phyloP scores from a whole-genome alignment of 2,113 vertebrate genomes.

The Condylura cristata region DNA sequence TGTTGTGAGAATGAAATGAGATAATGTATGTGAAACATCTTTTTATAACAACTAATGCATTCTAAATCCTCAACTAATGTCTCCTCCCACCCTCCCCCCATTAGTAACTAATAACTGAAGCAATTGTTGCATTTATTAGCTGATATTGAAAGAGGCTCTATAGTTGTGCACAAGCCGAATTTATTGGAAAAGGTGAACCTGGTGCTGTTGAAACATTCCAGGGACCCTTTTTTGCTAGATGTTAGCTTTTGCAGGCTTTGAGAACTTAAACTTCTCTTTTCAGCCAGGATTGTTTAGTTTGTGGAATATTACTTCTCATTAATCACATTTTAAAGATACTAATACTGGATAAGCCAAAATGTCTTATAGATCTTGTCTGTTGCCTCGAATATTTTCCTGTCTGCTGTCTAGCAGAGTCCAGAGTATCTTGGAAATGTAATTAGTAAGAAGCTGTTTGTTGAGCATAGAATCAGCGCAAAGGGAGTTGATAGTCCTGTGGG shows the following conservation, averaged over 20 bases:
- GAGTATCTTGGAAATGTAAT: constrained; percentile 50
- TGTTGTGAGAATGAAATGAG: constrained; percentile 53
- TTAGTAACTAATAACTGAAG: constrained; percentile 44
- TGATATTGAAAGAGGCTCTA: constrained; percentile 34
- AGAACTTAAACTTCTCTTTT: background rate
- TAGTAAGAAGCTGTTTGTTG: constrained; percentile 58
- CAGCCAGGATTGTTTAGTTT: constrained; percentile 22
- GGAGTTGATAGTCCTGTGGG: constrained; percentile 41
- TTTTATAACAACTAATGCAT: background rate
- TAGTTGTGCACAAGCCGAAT: constrained; percentile 27
- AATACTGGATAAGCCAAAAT: background rate
- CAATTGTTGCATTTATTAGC: constrained; percentile 62
- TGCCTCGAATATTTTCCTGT: constrained; percentile 40
- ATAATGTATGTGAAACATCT: constrained; percentile 27
- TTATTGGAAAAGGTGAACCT: constrained; percentile 4
- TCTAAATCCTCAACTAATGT: constrained; percentile 27
- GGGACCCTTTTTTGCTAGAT: background rate
- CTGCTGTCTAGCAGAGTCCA: background rate
- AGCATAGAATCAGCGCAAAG: constrained; percentile 36
- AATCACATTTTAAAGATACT: background rate
- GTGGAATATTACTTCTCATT: constrained; percentile 36
- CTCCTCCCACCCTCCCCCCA: background rate
- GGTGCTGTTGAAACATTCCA: background rate
- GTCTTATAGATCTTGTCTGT: constrained; percentile 4
- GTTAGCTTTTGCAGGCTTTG: constrained; percentile 44